Evolutionary conservation across 2,797 vertebrate genomes (phyloP).

Genomic region (Lutjanus campechanus): DNA sequence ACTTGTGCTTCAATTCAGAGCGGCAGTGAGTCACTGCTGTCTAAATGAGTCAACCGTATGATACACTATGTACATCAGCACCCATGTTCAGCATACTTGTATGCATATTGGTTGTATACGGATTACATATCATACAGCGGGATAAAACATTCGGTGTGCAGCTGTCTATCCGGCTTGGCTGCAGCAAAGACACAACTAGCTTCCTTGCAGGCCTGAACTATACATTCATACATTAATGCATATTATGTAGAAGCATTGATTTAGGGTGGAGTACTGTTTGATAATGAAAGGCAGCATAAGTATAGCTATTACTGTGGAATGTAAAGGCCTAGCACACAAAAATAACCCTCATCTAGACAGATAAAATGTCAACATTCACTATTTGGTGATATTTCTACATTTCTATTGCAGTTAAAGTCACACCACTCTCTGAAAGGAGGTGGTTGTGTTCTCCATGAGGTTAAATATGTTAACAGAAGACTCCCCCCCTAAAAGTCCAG

Average conservation of each 20-base stretch:
- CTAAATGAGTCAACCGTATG: constrained; percentile 55
- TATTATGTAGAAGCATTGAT: constrained; percentile 58
- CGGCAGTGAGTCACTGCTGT: constrained; percentile 66
- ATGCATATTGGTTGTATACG: constrained; percentile 63
- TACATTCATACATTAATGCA: constrained; percentile 75
- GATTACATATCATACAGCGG: constrained; percentile 66
- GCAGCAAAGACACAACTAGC: constrained; percentile 41
- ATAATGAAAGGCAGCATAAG: constrained; percentile 64
- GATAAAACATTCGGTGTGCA: constrained; percentile 58
- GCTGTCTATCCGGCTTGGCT: constrained; percentile 51
- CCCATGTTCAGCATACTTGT: constrained; percentile 74
- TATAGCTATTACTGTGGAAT: constrained; percentile 65
- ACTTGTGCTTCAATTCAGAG: constrained; percentile 76
- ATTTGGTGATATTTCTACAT: constrained; percentile 43
- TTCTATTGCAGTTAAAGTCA: constrained; percentile 57
- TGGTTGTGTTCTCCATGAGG: constrained; percentile 38
- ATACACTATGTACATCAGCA: constrained; percentile 81
- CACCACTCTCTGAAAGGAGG: constrained; percentile 31
- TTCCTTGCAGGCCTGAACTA: constrained; percentile 52
- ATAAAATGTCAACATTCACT: constrained; percentile 44
- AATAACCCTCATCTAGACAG: constrained; percentile 44
- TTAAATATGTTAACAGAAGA: constrained; percentile 40
- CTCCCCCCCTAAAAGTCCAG: constrained; percentile 19
- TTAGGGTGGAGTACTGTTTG: constrained; percentile 38
- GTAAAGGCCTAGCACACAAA: constrained; percentile 52